phyloP scores from a whole-genome alignment of 1,140 invertebrate genomes.

The Galendromus occidentalis region DNA sequence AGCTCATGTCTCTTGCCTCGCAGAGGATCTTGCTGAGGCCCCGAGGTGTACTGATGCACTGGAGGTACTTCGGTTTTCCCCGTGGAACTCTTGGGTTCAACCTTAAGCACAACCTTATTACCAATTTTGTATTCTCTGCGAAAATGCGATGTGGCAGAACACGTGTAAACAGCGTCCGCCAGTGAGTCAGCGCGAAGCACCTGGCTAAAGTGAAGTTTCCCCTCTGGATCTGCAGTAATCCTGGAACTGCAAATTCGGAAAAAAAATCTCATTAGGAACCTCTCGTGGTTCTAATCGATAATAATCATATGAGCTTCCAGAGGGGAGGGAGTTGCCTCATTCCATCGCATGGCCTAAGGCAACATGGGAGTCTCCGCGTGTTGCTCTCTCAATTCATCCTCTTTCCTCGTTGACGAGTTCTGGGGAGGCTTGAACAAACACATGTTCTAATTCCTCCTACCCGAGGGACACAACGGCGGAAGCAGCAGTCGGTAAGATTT shows the following conservation, averaged over 20 bases:
- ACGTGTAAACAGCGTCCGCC: slow-evolving; percentile 55
- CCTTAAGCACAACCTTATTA: slow-evolving; percentile 51
- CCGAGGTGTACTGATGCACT: slow-evolving; percentile 54
- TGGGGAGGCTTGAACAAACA: too few relatives aligned
- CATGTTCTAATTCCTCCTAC: too few relatives aligned
- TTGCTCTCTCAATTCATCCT: too few relatives aligned
- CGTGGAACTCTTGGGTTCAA: slow-evolving; percentile 36
- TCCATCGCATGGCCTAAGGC: too few relatives aligned
- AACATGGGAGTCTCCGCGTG: too few relatives aligned
- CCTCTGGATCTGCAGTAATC: slow-evolving; percentile 81
- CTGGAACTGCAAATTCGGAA: slow-evolving; percentile 35
- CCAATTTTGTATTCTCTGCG: slow-evolving; percentile 52
- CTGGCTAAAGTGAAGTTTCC: slow-evolving; percentile 81
- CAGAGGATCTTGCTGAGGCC: slow-evolving; percentile 60
- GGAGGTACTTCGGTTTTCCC: slow-evolving; percentile 52
- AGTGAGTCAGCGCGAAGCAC: slow-evolving; percentile 62
- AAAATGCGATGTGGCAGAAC: slow-evolving; percentile 63
- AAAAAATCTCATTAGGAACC: too few relatives aligned
- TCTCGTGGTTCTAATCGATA: too few relatives aligned
- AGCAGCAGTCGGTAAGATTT: too few relatives aligned
- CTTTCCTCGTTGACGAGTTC: too few relatives aligned
- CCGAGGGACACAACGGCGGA: too few relatives aligned
- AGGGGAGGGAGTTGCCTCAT: too few relatives aligned
- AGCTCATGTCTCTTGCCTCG: slow-evolving; percentile 57
- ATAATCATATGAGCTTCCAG: too few relatives aligned